Evolutionary conservation across 2,113 vertebrate species (phyloP).

Genomic region (Thinocorus orbignyianus): DNA sequence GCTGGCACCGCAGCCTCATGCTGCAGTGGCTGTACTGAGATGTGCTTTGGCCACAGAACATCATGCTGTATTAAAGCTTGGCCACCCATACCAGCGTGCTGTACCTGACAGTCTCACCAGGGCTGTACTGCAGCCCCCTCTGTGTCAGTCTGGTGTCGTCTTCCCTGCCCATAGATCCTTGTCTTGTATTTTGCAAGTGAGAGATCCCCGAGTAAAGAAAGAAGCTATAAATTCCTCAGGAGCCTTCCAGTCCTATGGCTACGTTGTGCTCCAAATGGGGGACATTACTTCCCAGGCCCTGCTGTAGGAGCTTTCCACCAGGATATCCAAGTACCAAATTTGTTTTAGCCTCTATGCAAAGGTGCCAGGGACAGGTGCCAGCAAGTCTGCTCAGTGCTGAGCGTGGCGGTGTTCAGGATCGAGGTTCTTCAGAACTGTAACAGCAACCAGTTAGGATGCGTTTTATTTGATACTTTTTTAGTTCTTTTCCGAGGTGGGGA

Average conservation of each 20-base stretch:
- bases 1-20: neutral
- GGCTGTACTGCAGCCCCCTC: neutral
- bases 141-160: neutral
- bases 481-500: neutral
- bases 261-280: neutral
- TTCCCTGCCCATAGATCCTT: neutral
- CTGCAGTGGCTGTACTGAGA: neutral
- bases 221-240: neutral
- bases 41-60: neutral
- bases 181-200: neutral
- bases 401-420: neutral
- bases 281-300: neutral
- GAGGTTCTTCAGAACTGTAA: neutral
- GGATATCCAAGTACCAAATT: neutral
- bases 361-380: neutral
- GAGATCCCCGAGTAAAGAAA: neutral
- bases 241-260: neutral
- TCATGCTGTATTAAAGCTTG: neutral
- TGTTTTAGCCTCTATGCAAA: neutral
- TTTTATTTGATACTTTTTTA: neutral
- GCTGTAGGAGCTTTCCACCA: neutral
- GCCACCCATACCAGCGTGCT: rapidly evolving
- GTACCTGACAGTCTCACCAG: neutral
- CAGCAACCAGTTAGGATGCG: neutral
- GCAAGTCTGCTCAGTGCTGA: neutral